These are phyloP conservation scores for Hirtodrosophila duncani DNA, from an alignment of 2,888 invertebrate genomes.

Conservation along the genomic window DNA sequence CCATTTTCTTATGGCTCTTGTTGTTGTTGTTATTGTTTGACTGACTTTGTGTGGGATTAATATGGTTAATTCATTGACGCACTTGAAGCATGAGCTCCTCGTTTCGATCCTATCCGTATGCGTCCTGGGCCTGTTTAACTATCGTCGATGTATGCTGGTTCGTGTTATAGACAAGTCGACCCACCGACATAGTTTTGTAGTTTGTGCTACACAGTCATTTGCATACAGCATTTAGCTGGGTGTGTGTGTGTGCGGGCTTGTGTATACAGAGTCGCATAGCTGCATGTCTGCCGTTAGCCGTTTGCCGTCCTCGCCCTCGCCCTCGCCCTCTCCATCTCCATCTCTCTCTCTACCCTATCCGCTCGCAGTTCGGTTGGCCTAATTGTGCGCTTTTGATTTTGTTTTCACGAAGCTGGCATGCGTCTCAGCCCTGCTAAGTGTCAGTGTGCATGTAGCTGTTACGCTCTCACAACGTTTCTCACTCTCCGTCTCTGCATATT, in stretches of 20 bases:
- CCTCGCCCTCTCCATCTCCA: not conserved
- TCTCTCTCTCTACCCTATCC: slow-evolving; percentile 16
- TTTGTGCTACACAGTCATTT: slow-evolving; percentile 59
- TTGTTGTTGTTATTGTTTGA: slow-evolving; percentile 43
- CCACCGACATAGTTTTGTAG: slow-evolving; percentile 62
- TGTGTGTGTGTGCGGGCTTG: not conserved
- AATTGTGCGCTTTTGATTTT: slow-evolving; percentile 67
- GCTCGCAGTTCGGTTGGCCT: slow-evolving; percentile 57
- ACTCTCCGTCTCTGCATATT: not conserved
- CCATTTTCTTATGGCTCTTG: slow-evolving; percentile 23
- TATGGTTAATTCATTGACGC: slow-evolving; percentile 58
- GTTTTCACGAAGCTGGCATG: slow-evolving; percentile 52
- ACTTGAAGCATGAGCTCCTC: slow-evolving; percentile 44
- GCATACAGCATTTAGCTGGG: too few relatives aligned
- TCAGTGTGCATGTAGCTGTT: not conserved
- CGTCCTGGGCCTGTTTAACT: too few relatives aligned
- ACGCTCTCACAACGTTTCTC: slow-evolving; percentile 5
- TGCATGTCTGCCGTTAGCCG: slow-evolving; percentile 32
- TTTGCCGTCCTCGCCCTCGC: slow-evolving; percentile 9
- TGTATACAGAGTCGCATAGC: slow-evolving; percentile 3
- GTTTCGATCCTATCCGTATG: slow-evolving; percentile 40
- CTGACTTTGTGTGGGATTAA: slow-evolving; percentile 35
- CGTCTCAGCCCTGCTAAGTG: not conserved
- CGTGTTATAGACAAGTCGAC: slow-evolving; percentile 53
- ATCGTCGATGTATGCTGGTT: too few relatives aligned